phyloP scores from a whole-genome alignment of 1,140 invertebrate genomes.

The Globodera rostochiensis region DNA sequence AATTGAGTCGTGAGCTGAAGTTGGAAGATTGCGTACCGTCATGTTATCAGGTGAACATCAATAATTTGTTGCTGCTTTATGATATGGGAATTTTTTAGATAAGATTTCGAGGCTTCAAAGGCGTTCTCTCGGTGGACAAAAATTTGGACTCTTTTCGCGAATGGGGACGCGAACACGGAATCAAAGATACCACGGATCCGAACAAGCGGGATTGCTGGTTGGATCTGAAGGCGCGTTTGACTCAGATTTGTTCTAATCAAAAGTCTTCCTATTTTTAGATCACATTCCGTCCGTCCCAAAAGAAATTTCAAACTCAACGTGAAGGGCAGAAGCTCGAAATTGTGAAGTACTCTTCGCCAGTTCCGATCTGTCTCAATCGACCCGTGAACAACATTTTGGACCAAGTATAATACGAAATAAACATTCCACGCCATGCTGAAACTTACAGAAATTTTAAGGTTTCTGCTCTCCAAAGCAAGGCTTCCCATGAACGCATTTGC shows the following conservation, averaged over 20 bases:
- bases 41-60: slow-evolving; percentile 42
- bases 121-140: slow-evolving; percentile 45
- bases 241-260: neutral
- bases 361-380: slow-evolving; percentile 67
- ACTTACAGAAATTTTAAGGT: slow-evolving; percentile 35
- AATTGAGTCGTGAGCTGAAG: slow-evolving; percentile 41
- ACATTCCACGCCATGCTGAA: too few species aligned
- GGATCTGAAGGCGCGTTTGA: slow-evolving; percentile 14
- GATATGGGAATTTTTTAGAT: slow-evolving; percentile 5
- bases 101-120: slow-evolving; percentile 52
- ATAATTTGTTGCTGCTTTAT: slow-evolving; percentile 5
- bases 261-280: neutral
- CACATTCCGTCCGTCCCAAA: slow-evolving; percentile 49
- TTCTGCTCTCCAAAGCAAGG: slow-evolving; percentile 48
- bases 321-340: slow-evolving; percentile 57
- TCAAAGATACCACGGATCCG: slow-evolving; percentile 30
- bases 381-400: slow-evolving; percentile 67
- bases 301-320: slow-evolving; percentile 41
- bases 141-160: slow-evolving; percentile 38
- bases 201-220: slow-evolving; percentile 39
- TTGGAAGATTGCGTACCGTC: slow-evolving; percentile 44
- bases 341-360: slow-evolving; percentile 66
- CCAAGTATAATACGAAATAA: slow-evolving; percentile 49
- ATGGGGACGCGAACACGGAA: slow-evolving; percentile 47
- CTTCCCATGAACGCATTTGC: slow-evolving; percentile 48